phyloP scores from a whole-genome alignment of 2,888 invertebrate species.

The Aspidapion aeneum region DNA sequence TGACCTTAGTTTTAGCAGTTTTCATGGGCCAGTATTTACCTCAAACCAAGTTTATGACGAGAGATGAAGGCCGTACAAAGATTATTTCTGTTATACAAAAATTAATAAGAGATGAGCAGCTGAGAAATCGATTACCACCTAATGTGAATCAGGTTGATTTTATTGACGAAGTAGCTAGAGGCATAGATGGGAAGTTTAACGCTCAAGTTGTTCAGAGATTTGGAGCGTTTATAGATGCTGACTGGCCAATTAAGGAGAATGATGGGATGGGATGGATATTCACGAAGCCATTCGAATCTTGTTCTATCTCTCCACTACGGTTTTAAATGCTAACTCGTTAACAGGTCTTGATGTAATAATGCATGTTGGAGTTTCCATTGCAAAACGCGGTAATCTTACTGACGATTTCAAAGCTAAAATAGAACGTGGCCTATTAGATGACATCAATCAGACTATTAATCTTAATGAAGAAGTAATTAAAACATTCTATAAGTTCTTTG shows the following conservation, averaged over 20 bases:
- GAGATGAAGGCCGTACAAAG: not conserved
- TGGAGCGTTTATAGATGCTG: not conserved
- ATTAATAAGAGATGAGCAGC: no score
- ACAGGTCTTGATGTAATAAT: not conserved
- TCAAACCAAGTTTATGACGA: not conserved
- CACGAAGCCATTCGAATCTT: not conserved
- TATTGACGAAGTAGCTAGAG: no score
- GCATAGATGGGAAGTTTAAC: not conserved
- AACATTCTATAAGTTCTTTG: not conserved
- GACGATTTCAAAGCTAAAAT: not conserved
- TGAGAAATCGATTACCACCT: no score
- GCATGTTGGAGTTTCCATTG: not conserved
- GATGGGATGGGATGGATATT: not conserved
- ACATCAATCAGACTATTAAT: not conserved
- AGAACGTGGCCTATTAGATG: not conserved
- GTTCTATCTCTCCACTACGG: not conserved
- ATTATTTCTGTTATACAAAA: not conserved
- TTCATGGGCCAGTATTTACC: not conserved
- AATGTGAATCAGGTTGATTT: no score
- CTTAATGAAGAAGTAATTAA: not conserved
- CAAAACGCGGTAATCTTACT: not conserved
- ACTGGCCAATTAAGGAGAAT: not conserved
- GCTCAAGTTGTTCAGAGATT: not conserved
- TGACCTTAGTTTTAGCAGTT: not conserved
- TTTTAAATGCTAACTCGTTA: not conserved